phyloP scores from a whole-genome alignment of 2,113 vertebrate genomes.

The Cromileptes altivelis region DNA sequence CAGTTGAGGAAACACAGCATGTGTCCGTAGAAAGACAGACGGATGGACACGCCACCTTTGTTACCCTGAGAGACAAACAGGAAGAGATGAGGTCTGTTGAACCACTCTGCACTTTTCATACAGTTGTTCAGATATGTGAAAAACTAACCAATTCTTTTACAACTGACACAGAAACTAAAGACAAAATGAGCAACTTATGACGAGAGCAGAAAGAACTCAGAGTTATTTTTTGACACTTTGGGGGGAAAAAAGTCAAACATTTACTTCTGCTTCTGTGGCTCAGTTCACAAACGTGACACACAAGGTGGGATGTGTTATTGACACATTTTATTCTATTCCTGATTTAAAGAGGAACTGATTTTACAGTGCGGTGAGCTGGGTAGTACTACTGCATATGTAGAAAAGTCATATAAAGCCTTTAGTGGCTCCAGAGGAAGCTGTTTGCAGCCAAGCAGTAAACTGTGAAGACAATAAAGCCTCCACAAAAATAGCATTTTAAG shows the following conservation, averaged over 20 bases:
- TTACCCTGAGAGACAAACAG: constrained; percentile 89
- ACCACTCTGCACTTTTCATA: neutral
- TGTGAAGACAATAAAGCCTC: no score
- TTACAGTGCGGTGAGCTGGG: neutral
- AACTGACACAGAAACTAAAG: neutral
- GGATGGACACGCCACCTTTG: constrained; percentile 92
- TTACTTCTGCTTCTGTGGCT: constrained; percentile 17
- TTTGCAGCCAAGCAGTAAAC: no score
- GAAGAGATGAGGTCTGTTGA: neutral
- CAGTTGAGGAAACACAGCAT: constrained; percentile 95
- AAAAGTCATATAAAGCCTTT: neutral
- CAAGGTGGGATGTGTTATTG: neutral
- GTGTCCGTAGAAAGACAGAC: constrained; percentile 92
- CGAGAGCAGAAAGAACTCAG: no score
- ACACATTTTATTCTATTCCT: neutral
- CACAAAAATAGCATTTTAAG: no score
- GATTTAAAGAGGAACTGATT: constrained; percentile 12
- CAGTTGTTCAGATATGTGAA: neutral
- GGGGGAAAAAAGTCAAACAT: neutral
- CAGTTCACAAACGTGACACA: neutral
- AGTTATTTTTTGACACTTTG: neutral
- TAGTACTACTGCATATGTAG: neutral
- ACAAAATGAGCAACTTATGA: neutral
- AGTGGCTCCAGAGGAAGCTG: neutral
- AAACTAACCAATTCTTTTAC: neutral